Evolutionary conservation across 1,140 invertebrate species (phyloP), one percentile per base, ranked within the genome.

Genomic region (Drosophila bipectinata): DNA sequence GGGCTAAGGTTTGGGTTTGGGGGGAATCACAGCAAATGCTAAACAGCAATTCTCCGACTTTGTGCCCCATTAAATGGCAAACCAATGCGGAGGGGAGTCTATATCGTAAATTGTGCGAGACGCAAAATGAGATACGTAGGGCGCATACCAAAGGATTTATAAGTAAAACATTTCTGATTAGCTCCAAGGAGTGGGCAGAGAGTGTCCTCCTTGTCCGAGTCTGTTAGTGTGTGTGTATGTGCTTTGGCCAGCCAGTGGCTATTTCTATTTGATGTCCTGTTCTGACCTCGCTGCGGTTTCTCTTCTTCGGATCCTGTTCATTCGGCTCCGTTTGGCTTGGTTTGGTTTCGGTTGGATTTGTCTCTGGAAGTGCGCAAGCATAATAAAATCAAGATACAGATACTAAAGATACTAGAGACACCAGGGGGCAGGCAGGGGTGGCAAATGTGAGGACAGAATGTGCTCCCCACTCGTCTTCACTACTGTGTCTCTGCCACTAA

Each of bases 141-240:
- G 24, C 79, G 83, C 83, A 87, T 87, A 87, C 83, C 79, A 87
- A 87, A 83, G 83, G 83, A 88, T 87, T 87, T 88, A 73, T 73
- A 79, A 87, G 83, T 87, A 88, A 83, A 88, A 88, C 83, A 88
- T 87, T 87, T 88, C 83, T 87, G 83, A 87, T 87, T 87, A 87
- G 83, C 83, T 49, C 45, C 6, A 10, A 28, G 48, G 44, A 47
- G 6, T 14, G 21, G 54, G 47, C 7, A 10, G 45, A 24, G 41
- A 5, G 4, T 26, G 39, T 12, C n/a, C n/a, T n/a, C n/a, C 18
- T 34, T 14, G 15, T 14, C 24, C 60, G 24, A 18, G 3, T 21
- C 21, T 18, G n/a, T 52, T 18, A 47, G 7, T 48, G 48, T 58
- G 52, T 14, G 15, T 54, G 26, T 26, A 6, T 5, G 26, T 26